phyloP scores from a whole-genome alignment of 2,113 vertebrate genomes.

The Anoura caudifer region DNA sequence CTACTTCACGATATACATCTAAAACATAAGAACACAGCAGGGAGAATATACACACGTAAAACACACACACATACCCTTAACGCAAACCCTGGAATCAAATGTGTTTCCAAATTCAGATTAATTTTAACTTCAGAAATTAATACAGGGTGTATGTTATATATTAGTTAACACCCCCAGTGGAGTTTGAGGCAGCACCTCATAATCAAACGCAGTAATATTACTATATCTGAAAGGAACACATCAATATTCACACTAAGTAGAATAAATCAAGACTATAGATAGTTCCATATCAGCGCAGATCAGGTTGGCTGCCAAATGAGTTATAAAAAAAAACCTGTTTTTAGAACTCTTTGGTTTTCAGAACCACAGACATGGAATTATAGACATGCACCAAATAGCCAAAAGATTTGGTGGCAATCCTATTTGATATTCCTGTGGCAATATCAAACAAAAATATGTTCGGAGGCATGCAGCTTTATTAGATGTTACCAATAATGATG shows the following conservation, averaged over 20 bases:
- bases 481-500: background rate
- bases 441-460: background rate
- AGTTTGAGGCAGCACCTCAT: background rate
- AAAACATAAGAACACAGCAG: background rate
- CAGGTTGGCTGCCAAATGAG: background rate
- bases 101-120: background rate
- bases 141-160: background rate
- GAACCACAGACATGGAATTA: background rate
- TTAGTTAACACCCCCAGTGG: background rate
- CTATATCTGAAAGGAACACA: background rate
- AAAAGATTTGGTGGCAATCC: background rate
- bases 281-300: background rate
- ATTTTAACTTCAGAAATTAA: conserved; percentile 22
- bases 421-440: background rate
- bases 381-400: background rate
- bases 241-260: background rate
- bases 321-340: background rate
- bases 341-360: background rate
- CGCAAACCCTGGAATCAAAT: background rate
- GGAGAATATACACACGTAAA: background rate
- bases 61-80: background rate
- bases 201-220: conserved; percentile 10
- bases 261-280: background rate
- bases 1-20: background rate
- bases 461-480: background rate